Conservation (phyloP, 1,140 invertebrate species). For the Sitodiplosis mosellana region DNA sequence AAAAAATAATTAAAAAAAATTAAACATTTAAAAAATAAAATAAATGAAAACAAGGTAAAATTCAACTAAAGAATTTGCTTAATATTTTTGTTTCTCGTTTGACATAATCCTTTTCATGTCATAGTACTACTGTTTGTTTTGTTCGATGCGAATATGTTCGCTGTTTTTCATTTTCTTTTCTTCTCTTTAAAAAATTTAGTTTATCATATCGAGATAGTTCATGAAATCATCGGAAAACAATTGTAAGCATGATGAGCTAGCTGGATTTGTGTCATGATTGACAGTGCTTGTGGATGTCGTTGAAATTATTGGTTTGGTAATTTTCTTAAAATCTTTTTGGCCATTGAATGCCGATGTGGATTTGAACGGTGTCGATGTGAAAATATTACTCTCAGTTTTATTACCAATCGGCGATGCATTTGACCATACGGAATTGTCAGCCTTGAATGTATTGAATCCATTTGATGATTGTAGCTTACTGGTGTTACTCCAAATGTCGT, state of each 20-base stretch:
- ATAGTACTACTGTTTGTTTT: too few relatives aligned
- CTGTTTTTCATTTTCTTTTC: too few relatives aligned
- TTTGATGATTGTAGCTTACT: neutral
- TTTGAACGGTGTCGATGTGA: slow-evolving; percentile 15
- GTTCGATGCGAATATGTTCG: too few relatives aligned
- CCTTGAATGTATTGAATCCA: neutral
- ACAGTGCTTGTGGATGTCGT: slow-evolving; percentile 20
- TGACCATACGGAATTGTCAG: slow-evolving; percentile 4
- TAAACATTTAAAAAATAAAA: too few relatives aligned
- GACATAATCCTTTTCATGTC: too few relatives aligned
- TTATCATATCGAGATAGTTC: slow-evolving; percentile 36
- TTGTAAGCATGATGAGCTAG: slow-evolving; percentile 29
- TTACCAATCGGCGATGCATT: slow-evolving; percentile 6
- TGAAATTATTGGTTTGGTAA: slow-evolving; percentile 3
- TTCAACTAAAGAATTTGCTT: too few relatives aligned
- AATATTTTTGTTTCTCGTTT: too few relatives aligned
- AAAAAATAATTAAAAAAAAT: too few relatives aligned
- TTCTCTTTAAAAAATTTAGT: too few relatives aligned
- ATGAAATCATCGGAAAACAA: slow-evolving; percentile 37
- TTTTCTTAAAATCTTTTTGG: slow-evolving; percentile 5
- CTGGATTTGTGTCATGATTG: slow-evolving; percentile 6
- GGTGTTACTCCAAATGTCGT: too few relatives aligned
- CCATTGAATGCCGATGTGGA: slow-evolving; percentile 8
- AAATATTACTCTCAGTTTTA: slow-evolving; percentile 15
- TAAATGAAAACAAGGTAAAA: too few relatives aligned